Evolutionary conservation across 2,797 vertebrate species (phyloP).

Genomic region (Potorous gilbertii): DNA sequence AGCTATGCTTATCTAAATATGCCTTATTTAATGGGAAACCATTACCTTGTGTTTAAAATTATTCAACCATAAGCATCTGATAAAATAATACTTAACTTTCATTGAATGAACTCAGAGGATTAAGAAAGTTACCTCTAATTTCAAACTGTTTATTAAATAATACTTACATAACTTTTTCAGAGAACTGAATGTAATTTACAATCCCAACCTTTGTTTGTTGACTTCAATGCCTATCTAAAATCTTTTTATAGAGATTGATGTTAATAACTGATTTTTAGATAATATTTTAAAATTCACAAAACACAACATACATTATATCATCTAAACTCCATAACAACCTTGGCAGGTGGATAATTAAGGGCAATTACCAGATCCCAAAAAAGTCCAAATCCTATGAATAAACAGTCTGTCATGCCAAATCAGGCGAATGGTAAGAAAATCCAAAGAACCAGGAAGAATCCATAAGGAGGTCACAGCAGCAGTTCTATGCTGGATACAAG

Average conservation of each 20-base stretch:
- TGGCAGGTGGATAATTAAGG: background rate
- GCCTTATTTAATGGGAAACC: background rate
- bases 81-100: constrained; percentile 5
- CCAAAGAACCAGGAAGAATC: background rate
- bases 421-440: background rate
- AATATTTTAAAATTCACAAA: background rate
- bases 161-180: background rate
- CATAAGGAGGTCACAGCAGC: background rate
- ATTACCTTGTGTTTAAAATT: background rate
- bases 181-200: background rate
- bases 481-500: background rate
- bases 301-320: background rate
- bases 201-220: background rate
- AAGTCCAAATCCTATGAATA: background rate
- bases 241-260: background rate
- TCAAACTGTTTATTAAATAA: background rate
- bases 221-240: background rate
- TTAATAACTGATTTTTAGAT: background rate
- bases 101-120: constrained; percentile 29
- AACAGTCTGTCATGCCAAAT: background rate
- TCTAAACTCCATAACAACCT: background rate
- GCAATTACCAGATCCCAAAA: background rate
- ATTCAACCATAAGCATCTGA: background rate
- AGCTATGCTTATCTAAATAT: background rate
- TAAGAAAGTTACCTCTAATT: constrained; percentile 28